Evolutionary conservation across 1,140 invertebrate genomes (phyloP).

Genomic region (Aphaenogaster ashmeadi): DNA sequence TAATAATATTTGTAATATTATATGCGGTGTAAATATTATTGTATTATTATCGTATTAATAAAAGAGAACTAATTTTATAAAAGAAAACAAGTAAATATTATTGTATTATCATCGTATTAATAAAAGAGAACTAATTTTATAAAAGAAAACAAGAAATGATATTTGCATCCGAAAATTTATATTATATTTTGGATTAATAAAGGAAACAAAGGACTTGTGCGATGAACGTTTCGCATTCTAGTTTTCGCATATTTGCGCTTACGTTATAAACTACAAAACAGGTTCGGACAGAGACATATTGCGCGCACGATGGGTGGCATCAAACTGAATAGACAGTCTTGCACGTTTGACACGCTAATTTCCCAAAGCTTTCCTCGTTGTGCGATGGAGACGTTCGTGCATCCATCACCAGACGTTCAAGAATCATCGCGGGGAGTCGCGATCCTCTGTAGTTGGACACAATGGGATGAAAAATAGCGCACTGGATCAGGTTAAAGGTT

Average conservation of each 20-base stretch:
- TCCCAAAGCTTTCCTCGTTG: conserved; percentile 19
- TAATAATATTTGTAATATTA: neutral
- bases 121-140: neutral
- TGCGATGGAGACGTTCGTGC: neutral
- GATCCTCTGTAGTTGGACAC: conserved; percentile 71
- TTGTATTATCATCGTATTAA: neutral
- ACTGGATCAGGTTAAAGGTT: conserved; percentile 70
- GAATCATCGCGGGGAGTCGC: conserved; percentile 70
- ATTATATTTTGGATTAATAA: neutral
- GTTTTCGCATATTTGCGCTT: neutral
- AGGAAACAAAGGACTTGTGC: conserved; percentile 19
- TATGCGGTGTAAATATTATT: too few species aligned
- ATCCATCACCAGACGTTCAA: conserved; percentile 24
- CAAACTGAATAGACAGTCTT: conserved; percentile 25
- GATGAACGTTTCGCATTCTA: conserved; percentile 14
- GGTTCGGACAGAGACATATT: conserved; percentile 5
- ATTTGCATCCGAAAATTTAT: neutral
- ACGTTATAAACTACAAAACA: neutral
- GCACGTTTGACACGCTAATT: conserved; percentile 45
- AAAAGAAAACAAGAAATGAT: neutral
- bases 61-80: neutral
- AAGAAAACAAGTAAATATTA: neutral
- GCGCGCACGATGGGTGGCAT: conserved; percentile 18
- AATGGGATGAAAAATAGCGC: conserved; percentile 78
- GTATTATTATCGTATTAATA: neutral